A percentile compares a stretch with the other conserved stretches of the same genome.
phyloP scores from a whole-genome alignment of 2,888 invertebrate genomes.

The Brachylomia viminalis region DNA sequence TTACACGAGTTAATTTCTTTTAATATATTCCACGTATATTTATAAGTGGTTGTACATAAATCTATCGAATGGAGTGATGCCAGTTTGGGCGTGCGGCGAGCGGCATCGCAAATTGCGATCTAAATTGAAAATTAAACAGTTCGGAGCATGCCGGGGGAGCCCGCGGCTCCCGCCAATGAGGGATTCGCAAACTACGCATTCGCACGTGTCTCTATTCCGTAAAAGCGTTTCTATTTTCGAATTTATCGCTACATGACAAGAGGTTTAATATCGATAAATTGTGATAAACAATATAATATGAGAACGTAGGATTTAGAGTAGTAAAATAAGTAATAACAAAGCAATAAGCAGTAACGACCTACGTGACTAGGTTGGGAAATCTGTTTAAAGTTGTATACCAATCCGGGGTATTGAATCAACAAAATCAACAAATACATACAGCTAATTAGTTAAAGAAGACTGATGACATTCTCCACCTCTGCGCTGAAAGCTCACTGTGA shows the following conservation, averaged over 20 bases:
- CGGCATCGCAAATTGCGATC: conserved; percentile 91
- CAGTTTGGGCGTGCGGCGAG: conserved; percentile 86
- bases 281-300: conserved; percentile 50
- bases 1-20: conserved; percentile 87
- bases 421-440: conserved; percentile 19
- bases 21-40: conserved; percentile 84
- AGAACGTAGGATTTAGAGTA: conserved; percentile 38
- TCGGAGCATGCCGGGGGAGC: conserved; percentile 60
- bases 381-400: conserved; percentile 18
- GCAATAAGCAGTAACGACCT: conserved; percentile 36
- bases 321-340: conserved; percentile 52
- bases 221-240: conserved; percentile 46
- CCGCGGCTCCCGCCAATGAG: conserved; percentile 57
- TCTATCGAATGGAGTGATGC: conserved; percentile 87
- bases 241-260: conserved; percentile 48
- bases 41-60: conserved; percentile 82
- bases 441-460: not conserved
- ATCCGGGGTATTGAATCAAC: not conserved
- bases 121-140: conserved; percentile 91
- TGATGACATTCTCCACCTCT: not conserved
- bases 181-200: conserved; percentile 51
- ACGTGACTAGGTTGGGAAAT: conserved; percentile 47
- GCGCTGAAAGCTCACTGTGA: not conserved
- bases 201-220: conserved; percentile 53
- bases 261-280: conserved; percentile 56